phyloP scores from a whole-genome alignment of 1,140 invertebrate genomes.

The Colletes latitarsis region DNA sequence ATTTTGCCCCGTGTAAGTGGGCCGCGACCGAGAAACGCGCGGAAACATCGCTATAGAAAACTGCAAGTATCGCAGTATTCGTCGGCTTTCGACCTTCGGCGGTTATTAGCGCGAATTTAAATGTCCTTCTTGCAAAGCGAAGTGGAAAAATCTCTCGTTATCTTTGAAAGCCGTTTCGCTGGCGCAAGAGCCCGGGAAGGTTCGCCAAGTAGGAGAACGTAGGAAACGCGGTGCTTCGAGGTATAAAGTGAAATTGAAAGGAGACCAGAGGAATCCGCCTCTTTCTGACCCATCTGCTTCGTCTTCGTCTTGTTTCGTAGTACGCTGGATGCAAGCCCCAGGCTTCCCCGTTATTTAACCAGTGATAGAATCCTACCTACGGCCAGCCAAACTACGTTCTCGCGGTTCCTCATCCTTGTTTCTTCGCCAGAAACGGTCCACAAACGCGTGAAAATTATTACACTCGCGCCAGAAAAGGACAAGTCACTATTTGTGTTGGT shows the following conservation, averaged over 20 bases:
- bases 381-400: background rate
- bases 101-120: slow-evolving; percentile 35
- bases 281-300: background rate
- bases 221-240: slow-evolving; percentile 18
- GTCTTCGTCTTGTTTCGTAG: background rate
- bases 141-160: slow-evolving; percentile 48
- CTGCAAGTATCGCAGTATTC: background rate
- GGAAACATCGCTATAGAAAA: background rate
- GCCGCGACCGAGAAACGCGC: slow-evolving; percentile 12
- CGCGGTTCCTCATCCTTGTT: background rate
- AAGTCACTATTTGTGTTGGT: no score
- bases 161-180: slow-evolving; percentile 39
- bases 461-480: no score
- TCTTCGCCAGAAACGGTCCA: no score
- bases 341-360: slow-evolving; percentile 35
- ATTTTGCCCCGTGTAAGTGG: slow-evolving; percentile 9
- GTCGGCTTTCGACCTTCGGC: slow-evolving; percentile 11
- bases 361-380: slow-evolving; percentile 4
- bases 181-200: background rate
- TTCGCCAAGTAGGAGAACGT: slow-evolving; percentile 1
- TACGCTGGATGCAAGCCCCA: slow-evolving; percentile 9
- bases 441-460: no score
- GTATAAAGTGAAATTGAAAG: slow-evolving; percentile 67
- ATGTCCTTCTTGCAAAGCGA: slow-evolving; percentile 27
- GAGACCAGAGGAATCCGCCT: slow-evolving; percentile 54